Evolutionary conservation across 2,797 vertebrate genomes (phyloP).

Genomic region (Jordanella pulchra): DNA sequence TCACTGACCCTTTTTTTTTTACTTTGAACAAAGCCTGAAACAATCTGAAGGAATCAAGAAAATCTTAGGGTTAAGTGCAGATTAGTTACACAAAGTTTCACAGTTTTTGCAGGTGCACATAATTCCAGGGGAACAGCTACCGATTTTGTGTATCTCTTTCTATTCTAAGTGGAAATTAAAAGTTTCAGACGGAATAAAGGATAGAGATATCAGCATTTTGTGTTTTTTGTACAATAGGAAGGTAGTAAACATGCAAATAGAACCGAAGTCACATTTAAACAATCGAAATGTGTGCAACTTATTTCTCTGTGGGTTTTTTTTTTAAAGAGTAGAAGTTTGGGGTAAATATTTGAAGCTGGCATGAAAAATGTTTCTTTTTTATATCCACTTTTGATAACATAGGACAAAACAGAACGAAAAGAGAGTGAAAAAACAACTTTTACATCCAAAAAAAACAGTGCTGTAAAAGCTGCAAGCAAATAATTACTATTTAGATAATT

Average conservation of each 20-base stretch:
- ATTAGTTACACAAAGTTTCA: neutral
- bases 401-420: too few relatives aligned
- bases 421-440: too few relatives aligned
- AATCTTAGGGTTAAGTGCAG: slow-evolving; percentile 46
- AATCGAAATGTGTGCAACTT: neutral
- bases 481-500: too few relatives aligned
- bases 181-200: neutral
- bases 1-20: slow-evolving; percentile 8
- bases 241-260: too few relatives aligned
- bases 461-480: too few relatives aligned
- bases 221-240: neutral
- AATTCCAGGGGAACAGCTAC: neutral
- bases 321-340: neutral
- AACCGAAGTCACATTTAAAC: too few relatives aligned
- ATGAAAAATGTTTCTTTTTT: neutral
- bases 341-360: neutral
- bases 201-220: neutral
- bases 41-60: slow-evolving; percentile 47
- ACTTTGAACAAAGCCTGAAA: slow-evolving; percentile 34
- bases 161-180: neutral
- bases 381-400: neutral
- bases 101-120: too few relatives aligned
- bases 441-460: neutral
- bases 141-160: neutral
- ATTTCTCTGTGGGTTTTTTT: neutral